These are phyloP conservation scores for Tragopan temminckii DNA, from an alignment of 2,797 vertebrate species.

Conservation along the genomic window DNA sequence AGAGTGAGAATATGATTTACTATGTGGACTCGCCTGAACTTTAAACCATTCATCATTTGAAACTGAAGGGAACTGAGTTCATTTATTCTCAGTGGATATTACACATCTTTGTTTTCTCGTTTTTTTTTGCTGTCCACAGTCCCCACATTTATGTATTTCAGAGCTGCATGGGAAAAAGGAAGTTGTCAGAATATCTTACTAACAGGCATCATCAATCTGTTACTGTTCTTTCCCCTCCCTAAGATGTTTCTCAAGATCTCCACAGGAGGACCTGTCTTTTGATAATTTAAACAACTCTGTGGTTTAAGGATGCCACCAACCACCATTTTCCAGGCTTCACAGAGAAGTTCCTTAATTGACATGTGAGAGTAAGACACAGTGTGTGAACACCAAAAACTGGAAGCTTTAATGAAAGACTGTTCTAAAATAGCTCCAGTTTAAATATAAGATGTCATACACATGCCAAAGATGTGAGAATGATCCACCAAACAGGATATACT, in stretches of 20 bases:
- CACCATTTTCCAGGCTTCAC: neutral
- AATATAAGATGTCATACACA: accelerated
- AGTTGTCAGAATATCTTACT: neutral
- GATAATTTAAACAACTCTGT: neutral
- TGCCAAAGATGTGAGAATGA: neutral
- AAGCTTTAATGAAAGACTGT: neutral
- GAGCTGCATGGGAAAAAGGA: neutral
- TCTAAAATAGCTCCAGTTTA: neutral
- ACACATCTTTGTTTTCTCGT: neutral
- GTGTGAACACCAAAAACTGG: neutral
- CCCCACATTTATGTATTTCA: neutral
- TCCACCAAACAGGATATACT: neutral
- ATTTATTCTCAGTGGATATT: neutral
- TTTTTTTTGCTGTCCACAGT: neutral
- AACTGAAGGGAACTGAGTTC: neutral
- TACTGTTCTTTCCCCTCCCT: neutral
- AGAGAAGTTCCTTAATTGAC: neutral
- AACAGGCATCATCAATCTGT: neutral
- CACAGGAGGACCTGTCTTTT: neutral
- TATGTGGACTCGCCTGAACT: neutral
- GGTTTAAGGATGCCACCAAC: neutral
- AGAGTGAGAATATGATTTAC: neutral
- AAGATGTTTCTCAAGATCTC: neutral
- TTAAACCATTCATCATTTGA: neutral
- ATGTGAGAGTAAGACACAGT: neutral